A percentile compares a stretch with the other conserved stretches of the same genome.
phyloP scores from a whole-genome alignment of 2,113 vertebrate species.

The Cyanoramphus novaezelandiae region DNA sequence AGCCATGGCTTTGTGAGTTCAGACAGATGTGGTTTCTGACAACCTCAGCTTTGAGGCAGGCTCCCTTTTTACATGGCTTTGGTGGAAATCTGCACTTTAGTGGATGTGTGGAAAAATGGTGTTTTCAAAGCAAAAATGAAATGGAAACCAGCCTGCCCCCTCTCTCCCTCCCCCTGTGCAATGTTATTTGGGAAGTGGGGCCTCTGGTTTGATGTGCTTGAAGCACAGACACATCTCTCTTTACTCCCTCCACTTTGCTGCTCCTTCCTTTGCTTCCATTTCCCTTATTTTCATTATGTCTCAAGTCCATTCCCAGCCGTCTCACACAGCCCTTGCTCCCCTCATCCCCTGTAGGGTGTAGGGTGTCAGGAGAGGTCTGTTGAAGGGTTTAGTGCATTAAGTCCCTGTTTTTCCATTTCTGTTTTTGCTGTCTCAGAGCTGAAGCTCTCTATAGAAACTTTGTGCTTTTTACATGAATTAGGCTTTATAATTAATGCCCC shows the following conservation, averaged over 20 bases:
- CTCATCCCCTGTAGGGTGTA: rapidly evolving
- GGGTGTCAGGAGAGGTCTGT: not conserved
- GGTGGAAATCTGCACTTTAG: conserved; percentile 14
- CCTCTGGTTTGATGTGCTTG: not conserved
- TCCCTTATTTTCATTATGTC: not conserved
- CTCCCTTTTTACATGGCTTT: not conserved
- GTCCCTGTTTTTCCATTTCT: not conserved
- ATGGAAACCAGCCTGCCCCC: not conserved
- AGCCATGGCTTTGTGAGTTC: rapidly evolving
- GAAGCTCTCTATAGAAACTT: not conserved
- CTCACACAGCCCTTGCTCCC: not conserved
- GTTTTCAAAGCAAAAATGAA: conserved; percentile 43
- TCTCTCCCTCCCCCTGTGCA: not conserved
- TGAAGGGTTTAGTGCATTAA: not conserved
- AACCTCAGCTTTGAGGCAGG: not conserved
- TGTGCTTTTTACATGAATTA: not conserved
- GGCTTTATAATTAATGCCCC: not conserved
- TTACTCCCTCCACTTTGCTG: not conserved
- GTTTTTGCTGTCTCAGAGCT: not conserved
- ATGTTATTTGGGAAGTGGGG: not conserved
- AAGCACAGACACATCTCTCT: not conserved
- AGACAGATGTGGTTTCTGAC: not conserved
- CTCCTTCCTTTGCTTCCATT: not conserved
- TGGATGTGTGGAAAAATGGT: not conserved
- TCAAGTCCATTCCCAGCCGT: not conserved